Conservation (phyloP, 2,888 invertebrate species). For the Cosmorhoe ocellata region DNA sequence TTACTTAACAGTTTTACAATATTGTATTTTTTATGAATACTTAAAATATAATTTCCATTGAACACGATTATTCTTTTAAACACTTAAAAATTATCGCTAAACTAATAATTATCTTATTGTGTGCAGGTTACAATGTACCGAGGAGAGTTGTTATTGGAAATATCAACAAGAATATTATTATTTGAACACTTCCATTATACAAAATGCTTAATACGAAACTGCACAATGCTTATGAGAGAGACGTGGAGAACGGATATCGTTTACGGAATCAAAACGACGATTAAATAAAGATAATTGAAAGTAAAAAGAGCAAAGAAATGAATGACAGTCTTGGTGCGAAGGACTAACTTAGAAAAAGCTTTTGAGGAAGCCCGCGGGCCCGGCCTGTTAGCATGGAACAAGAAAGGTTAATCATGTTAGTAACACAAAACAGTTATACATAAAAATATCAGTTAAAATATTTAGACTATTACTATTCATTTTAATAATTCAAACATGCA, state of each 20-base stretch:
- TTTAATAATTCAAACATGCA: too few species aligned
- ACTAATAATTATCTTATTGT: conserved; percentile 75
- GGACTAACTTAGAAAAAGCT: conserved; percentile 93
- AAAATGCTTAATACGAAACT: conserved; percentile 70
- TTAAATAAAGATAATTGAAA: conserved; percentile 60
- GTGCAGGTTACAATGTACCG: conserved; percentile 67
- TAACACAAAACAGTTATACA: not conserved
- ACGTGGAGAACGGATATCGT: conserved; percentile 64
- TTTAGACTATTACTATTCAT: too few species aligned
- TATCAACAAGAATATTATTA: conserved; percentile 63
- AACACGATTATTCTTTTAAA: conserved; percentile 77
- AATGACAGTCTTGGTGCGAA: conserved; percentile 81
- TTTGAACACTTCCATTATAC: conserved; percentile 76
- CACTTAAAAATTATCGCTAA: conserved; percentile 76
- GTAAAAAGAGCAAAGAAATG: conserved; percentile 71
- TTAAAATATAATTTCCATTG: conserved; percentile 78
- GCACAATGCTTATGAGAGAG: conserved; percentile 67
- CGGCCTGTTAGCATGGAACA: conserved; percentile 85
- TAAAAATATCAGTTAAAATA: not conserved
- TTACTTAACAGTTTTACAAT: conserved; percentile 79
- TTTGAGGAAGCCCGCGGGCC: conserved; percentile 96
- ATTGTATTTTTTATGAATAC: conserved; percentile 64
- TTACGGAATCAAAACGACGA: conserved; percentile 61
- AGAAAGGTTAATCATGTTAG: conserved; percentile 46
- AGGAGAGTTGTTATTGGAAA: conserved; percentile 52